Evolutionary conservation across 2,797 vertebrate species (phyloP).

Genomic region (Heterohyrax brucei): DNA sequence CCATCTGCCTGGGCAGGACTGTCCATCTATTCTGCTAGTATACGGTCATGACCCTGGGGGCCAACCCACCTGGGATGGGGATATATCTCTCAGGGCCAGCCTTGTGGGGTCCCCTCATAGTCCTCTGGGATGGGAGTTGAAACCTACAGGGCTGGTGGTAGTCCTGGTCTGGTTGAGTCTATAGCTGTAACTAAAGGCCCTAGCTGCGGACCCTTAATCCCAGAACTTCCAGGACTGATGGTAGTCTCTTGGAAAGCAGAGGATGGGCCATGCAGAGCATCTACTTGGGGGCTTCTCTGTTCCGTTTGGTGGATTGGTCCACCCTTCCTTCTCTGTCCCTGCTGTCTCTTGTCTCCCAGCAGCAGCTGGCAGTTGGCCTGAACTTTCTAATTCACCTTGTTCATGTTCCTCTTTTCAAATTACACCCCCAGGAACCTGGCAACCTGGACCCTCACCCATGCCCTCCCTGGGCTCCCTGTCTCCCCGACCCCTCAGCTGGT

Average conservation of each 20-base stretch:
- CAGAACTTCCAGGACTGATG: background rate
- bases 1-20: conserved; percentile 7
- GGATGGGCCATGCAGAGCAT: background rate
- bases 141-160: background rate
- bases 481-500: background rate
- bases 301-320: background rate
- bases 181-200: background rate
- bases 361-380: background rate
- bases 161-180: background rate
- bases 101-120: background rate
- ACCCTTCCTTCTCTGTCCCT: background rate
- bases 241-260: background rate
- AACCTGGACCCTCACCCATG: background rate
- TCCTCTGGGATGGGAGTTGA: background rate
- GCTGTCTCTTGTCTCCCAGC: background rate
- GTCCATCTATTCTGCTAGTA: background rate
- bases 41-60: background rate
- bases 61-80: background rate
- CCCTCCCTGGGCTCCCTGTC: background rate
- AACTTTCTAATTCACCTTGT: conserved; percentile 10
- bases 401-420: conserved; percentile 31
- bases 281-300: background rate
- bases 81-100: background rate
- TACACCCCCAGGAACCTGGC: conserved; percentile 16
- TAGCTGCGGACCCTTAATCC: background rate